These are phyloP conservation scores for Acipenser ruthenus DNA, from an alignment of 2,797 vertebrate species.

Conservation along the genomic window DNA sequence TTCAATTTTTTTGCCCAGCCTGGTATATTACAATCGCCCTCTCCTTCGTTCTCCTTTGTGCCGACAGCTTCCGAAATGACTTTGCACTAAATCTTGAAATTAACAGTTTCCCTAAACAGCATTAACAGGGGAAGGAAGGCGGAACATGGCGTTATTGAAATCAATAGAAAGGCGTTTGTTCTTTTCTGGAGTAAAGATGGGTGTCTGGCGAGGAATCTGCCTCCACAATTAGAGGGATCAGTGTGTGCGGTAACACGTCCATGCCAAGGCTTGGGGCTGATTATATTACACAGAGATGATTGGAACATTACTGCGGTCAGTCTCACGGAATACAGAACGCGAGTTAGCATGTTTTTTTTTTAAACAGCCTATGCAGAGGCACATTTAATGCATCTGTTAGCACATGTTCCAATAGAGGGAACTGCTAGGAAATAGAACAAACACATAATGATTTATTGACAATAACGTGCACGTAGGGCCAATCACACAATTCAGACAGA, in stretches of 20 bases:
- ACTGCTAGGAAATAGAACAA: background rate
- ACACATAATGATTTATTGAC: too few relatives aligned
- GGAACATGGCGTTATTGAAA: slow-evolving; percentile 24
- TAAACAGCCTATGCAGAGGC: too few relatives aligned
- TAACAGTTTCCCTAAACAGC: slow-evolving; percentile 30
- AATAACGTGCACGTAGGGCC: too few relatives aligned
- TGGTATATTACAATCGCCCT: too few relatives aligned
- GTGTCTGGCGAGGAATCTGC: slow-evolving; percentile 46
- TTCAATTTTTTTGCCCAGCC: too few relatives aligned
- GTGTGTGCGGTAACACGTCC: slow-evolving; percentile 22
- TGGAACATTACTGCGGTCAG: background rate
- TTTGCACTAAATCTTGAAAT: slow-evolving; percentile 40
- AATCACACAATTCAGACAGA: too few relatives aligned
- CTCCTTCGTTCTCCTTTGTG: background rate
- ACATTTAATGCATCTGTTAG: too few relatives aligned
- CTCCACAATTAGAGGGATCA: slow-evolving; percentile 40
- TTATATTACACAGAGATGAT: slow-evolving; percentile 43
- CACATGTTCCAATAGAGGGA: background rate
- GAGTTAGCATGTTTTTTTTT: too few relatives aligned
- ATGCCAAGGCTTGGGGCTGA: slow-evolving; percentile 29
- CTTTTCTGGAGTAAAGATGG: slow-evolving; percentile 41
- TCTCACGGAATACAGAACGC: too few relatives aligned
- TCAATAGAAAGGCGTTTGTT: background rate
- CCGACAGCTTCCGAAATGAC: slow-evolving; percentile 25
- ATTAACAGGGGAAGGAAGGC: slow-evolving; percentile 23